Conservation (phyloP, 1,140 invertebrate genomes). For the Drosophila auraria region DNA sequence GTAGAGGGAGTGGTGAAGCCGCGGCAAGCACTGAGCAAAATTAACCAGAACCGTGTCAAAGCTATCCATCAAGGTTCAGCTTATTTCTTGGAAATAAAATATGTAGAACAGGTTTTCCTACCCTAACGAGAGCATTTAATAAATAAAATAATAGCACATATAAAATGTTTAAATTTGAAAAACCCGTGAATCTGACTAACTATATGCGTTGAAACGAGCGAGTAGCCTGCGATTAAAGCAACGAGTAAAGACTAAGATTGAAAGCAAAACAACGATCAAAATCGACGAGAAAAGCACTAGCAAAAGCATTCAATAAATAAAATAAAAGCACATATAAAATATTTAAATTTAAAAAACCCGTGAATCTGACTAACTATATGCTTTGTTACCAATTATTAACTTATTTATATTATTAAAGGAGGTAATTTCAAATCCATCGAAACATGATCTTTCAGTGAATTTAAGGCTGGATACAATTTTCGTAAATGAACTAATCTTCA, state of each 20-base stretch:
- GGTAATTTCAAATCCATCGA: neutral
- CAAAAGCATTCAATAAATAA: neutral
- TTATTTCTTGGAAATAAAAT: too few species aligned
- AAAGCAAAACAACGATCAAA: neutral
- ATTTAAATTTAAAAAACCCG: neutral
- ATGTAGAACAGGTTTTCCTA: too few species aligned
- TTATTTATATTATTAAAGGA: neutral
- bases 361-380: too few species aligned
- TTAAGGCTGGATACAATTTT: neutral
- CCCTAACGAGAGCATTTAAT: too few species aligned
- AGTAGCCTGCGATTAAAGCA: neutral
- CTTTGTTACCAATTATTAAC: too few species aligned
- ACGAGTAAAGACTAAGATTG: too few species aligned
- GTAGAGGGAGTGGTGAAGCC: neutral
- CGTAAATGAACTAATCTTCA: neutral
- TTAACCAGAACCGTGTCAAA: neutral
- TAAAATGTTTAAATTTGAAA: too few species aligned
- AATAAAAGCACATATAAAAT: too few species aligned
- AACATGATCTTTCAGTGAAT: neutral
- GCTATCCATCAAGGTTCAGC: too few species aligned
- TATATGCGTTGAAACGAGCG: too few species aligned
- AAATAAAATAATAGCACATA: too few species aligned
- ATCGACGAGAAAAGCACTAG: neutral
- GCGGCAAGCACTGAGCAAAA: slow-evolving; percentile 13
- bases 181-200: too few species aligned